phyloP scores from a whole-genome alignment of 2,797 vertebrate genomes.

The Pseudochaenichthys georgianus region DNA sequence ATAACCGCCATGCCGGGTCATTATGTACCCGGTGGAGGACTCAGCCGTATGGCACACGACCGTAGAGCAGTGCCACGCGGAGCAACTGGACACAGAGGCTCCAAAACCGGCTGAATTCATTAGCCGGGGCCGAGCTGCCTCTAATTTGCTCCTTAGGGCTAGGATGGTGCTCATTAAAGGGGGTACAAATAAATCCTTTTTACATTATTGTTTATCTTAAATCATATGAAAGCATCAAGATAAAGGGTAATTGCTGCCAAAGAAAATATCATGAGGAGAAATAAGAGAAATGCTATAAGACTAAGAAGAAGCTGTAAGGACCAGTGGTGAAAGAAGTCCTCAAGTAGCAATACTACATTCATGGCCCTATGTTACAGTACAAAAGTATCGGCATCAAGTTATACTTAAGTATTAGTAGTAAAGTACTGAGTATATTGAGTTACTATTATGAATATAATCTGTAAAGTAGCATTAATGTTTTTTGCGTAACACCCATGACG shows the following conservation, averaged over 20 bases:
- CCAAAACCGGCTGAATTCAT: slow-evolving; percentile 83
- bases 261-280: slow-evolving; percentile 58
- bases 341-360: too few species aligned
- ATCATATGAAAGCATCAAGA: slow-evolving; percentile 67
- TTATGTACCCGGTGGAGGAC: slow-evolving; percentile 86
- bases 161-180: slow-evolving; percentile 78
- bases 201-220: slow-evolving; percentile 78
- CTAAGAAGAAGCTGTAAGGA: slow-evolving; percentile 14
- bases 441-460: too few species aligned
- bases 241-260: slow-evolving; percentile 72
- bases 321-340: too few species aligned
- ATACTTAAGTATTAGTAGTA: too few species aligned
- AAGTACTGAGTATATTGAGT: too few species aligned
- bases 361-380: too few species aligned
- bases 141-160: slow-evolving; percentile 80
- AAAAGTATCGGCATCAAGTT: too few species aligned
- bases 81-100: slow-evolving; percentile 73
- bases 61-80: slow-evolving; percentile 49
- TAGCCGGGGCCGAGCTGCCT: slow-evolving; percentile 67
- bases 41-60: slow-evolving; percentile 74
- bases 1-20: slow-evolving; percentile 84
- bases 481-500: slow-evolving; percentile 75
- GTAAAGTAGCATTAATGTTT: slow-evolving; percentile 67
- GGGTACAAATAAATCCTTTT: slow-evolving; percentile 43
- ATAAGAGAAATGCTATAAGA: slow-evolving; percentile 42